phyloP scores from a whole-genome alignment of 2,888 invertebrate species.

The Furcula furcula region DNA sequence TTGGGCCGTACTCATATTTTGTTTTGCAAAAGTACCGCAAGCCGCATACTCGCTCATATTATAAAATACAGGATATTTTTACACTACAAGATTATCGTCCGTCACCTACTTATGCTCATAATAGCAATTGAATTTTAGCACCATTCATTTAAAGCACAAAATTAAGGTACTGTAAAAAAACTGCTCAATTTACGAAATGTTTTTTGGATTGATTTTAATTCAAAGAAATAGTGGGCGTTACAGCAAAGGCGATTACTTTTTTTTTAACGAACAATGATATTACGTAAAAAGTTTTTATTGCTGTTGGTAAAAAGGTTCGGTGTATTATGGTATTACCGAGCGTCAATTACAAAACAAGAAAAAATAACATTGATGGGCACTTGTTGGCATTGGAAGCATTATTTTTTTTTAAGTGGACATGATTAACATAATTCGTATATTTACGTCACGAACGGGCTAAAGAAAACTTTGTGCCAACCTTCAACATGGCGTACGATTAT shows the following conservation, averaged over 20 bases:
- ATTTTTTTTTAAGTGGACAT: no score
- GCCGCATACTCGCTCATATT: slow-evolving; percentile 7
- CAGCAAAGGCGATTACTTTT: slow-evolving; percentile 23
- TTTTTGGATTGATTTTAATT: slow-evolving; percentile 11
- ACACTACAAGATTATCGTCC: slow-evolving; percentile 5
- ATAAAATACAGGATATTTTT: no score
- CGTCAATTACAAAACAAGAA: no score
- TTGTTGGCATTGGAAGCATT: no score
- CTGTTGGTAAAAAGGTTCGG: slow-evolving; percentile 9
- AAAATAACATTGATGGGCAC: no score
- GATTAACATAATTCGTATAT: no score
- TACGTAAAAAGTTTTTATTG: slow-evolving; percentile 16
- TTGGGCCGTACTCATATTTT: neutral
- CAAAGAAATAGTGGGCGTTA: slow-evolving; percentile 17
- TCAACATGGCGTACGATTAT: no score
- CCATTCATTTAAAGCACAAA: neutral
- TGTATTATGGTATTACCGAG: no score
- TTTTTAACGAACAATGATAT: slow-evolving; percentile 13
- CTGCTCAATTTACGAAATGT: slow-evolving; percentile 4
- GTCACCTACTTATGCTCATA: neutral
- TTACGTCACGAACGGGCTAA: no score
- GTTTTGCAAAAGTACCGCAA: slow-evolving; percentile 5
- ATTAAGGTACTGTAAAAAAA: slow-evolving; percentile 2
- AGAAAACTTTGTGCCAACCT: no score
- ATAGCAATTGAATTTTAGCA: neutral